phyloP scores from a whole-genome alignment of 1,140 invertebrate species.

The Drusus annulatus region DNA sequence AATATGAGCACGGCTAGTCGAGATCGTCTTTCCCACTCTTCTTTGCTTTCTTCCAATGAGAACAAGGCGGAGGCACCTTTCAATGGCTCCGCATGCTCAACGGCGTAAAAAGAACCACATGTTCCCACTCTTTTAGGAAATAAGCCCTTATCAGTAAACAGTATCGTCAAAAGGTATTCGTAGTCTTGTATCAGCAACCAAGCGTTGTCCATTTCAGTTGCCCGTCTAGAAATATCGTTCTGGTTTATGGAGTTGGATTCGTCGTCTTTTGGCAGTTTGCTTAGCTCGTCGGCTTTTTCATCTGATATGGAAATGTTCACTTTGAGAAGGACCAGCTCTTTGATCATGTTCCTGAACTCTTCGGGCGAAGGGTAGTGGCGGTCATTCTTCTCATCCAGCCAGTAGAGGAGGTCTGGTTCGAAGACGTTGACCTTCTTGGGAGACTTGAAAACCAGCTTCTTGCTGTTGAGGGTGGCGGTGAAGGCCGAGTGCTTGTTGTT shows the following conservation, averaged over 20 bases:
- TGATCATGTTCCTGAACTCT: slow-evolving; percentile 71
- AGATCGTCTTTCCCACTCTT: slow-evolving; percentile 70
- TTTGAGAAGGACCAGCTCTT: slow-evolving; percentile 69
- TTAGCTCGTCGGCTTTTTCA: slow-evolving; percentile 68
- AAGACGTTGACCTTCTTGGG: slow-evolving; percentile 61
- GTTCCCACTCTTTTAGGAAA: slow-evolving; percentile 79
- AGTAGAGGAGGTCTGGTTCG: slow-evolving; percentile 65
- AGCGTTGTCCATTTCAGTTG: slow-evolving; percentile 74
- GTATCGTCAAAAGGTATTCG: slow-evolving; percentile 76
- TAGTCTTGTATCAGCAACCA: slow-evolving; percentile 78
- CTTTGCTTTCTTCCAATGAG: slow-evolving; percentile 63
- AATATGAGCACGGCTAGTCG: slow-evolving; percentile 75
- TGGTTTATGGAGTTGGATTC: not conserved
- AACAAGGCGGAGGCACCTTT: slow-evolving; percentile 63
- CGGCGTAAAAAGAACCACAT: slow-evolving; percentile 75
- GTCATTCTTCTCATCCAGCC: slow-evolving; percentile 70
- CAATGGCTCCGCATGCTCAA: slow-evolving; percentile 74
- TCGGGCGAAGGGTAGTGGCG: slow-evolving; percentile 71
- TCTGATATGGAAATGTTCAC: slow-evolving; percentile 71
- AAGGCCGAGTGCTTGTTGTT: slow-evolving; percentile 74
- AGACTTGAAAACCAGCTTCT: slow-evolving; percentile 73
- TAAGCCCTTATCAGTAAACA: slow-evolving; percentile 73
- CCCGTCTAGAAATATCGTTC: slow-evolving; percentile 32
- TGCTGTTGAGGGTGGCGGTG: slow-evolving; percentile 71
- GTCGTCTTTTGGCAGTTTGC: slow-evolving; percentile 66